Base-by-base conservation (phyloP, 1,140 invertebrate species). In the Capitella teleta region DNA sequence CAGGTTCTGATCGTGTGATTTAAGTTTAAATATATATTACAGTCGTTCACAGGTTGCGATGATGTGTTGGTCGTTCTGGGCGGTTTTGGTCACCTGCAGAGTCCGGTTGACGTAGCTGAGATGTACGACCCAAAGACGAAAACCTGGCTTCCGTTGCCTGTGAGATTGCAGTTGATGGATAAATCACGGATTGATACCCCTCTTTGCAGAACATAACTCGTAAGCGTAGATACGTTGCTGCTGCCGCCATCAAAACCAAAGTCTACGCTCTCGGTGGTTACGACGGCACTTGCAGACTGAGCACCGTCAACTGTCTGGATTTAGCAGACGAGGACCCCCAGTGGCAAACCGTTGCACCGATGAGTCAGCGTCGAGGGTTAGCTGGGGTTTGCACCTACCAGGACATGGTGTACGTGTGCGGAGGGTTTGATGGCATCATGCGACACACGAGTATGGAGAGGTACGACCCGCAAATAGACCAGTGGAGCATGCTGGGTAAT, bases 231-330 rank as follows among this genome's bases (percentile, higher is more conserved):
- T 70, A 70, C 59, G 68, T 68, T 14, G 61, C 68, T 14, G 57
- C 68, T 18, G 64, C 61, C 2, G 57, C 66, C 5, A 48, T 68
- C 4, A 58, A 59, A 56, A 89, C 89, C 65, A 81, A 59, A 41
- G 49, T 68, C 10, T 70, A 65, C 57, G 64, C 67, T 4, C 61
- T 70, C 49, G 68, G 68, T 45, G 68, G 67, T 28, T 65, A 64
- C 47, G 66, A 68, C 57, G 66, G 66, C 26, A 61, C 62, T 48
- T 56, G 61, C 18, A 52, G 66, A 32, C 57, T 68, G 1, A 63
- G 57, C 50, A 56, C 60, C 16, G 66, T 66, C 0, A 62, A 64
- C 38, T 63, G 61, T 53, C 46, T 68, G 4, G 66, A 68, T 42
- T 26, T 66, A 28, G 56, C 57, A 5, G 36, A 52, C 28, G 53